phyloP scores from a whole-genome alignment of 2,113 vertebrate species.

The Anguilla japonica region DNA sequence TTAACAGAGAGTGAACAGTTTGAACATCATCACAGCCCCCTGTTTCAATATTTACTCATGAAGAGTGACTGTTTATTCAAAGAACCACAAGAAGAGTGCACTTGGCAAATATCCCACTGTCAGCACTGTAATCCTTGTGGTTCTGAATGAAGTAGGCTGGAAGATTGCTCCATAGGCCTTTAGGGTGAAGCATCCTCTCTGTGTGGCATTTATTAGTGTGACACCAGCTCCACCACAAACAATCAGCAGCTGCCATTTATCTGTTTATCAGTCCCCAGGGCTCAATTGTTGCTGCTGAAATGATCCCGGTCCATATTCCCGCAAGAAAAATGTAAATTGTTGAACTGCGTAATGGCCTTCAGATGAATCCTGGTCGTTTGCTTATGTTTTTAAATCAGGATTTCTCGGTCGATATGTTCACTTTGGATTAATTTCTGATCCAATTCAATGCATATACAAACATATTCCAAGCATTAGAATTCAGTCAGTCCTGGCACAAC shows the following conservation, averaged over 20 bases:
- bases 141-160: neutral
- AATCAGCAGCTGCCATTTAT: neutral
- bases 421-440: neutral
- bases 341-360: neutral
- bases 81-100: neutral
- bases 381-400: neutral
- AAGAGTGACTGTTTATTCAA: constrained; percentile 10
- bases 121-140: neutral
- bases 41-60: neutral
- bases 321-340: neutral
- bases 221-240: neutral
- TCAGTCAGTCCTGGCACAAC: neutral
- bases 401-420: neutral
- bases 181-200: constrained; percentile 4
- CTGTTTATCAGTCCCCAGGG: neutral
- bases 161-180: neutral
- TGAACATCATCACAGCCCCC: neutral
- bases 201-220: neutral
- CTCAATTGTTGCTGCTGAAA: neutral
- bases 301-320: neutral
- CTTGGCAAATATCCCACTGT: neutral
- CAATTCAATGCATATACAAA: neutral
- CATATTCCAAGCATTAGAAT: neutral
- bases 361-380: neutral
- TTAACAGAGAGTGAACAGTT: neutral